Conservation (phyloP, 2,797 vertebrate genomes). For the Sebastes reedi region DNA sequence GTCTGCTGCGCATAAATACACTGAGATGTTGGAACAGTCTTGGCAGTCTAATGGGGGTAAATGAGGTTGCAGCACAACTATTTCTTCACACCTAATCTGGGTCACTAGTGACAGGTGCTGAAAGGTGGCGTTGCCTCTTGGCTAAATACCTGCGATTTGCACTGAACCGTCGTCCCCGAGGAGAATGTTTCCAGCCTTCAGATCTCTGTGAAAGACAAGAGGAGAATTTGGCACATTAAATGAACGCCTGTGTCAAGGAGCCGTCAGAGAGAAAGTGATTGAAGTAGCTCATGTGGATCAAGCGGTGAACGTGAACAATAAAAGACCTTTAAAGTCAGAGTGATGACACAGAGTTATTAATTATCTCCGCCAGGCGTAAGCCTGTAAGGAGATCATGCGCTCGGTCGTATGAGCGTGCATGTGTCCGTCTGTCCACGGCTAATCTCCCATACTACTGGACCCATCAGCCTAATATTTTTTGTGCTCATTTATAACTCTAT, state of each 20-base stretch:
- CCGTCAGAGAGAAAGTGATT: background rate
- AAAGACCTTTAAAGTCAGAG: background rate
- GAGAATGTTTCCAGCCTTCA: slow-evolving; percentile 98
- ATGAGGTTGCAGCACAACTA: background rate
- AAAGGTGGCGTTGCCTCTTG: background rate
- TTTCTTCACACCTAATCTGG: slow-evolving; percentile 21
- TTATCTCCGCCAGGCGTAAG: background rate
- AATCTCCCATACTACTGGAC: background rate
- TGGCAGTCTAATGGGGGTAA: background rate
- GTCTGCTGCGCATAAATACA: background rate
- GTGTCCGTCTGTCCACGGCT: background rate
- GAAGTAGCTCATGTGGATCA: background rate
- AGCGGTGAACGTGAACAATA: background rate
- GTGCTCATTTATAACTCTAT: no score
- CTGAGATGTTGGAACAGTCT: background rate
- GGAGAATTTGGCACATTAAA: background rate
- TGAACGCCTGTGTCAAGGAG: background rate
- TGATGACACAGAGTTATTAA: background rate
- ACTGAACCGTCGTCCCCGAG: slow-evolving; percentile 97
- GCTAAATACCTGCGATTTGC: slow-evolving; percentile 94
- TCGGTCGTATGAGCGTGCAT: background rate
- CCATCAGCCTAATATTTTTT: no score
- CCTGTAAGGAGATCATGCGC: background rate
- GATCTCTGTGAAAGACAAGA: slow-evolving; percentile 86
- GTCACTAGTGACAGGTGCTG: slow-evolving; percentile 15